Base-by-base conservation (phyloP, 2,888 invertebrate genomes). In the Drosophila robusta region DNA sequence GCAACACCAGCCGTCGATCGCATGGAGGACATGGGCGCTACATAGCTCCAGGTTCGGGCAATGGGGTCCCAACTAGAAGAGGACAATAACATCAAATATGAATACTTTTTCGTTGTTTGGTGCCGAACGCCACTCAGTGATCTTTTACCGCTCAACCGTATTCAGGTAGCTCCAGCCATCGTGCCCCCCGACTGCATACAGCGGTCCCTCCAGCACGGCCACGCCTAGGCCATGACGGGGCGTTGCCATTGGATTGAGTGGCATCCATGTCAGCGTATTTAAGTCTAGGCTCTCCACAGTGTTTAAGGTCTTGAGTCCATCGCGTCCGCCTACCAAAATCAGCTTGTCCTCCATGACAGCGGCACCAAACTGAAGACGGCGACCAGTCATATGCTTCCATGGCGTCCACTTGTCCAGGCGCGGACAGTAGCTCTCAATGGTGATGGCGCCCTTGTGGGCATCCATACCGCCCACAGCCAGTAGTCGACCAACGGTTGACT, bases 151-250 rank as follows among this genome's bases (percentile, higher is more conserved):
- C 93, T 98, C 98, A 0, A 98, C 98, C 0, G 98, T 97, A 91
- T 97, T 98, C 45, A 98, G 93, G 91, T 98, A 98, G 88, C 97
- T 97, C 92, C 92, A 92, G 51, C 91, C 98, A 92, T 98, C 98
- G 90, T 98, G 98, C 0, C 98, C 98, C 1, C 98, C 98, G 3
- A 98, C 97, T 0, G 98, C 98, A 93, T 98, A 98, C 64, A 98
- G 93, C 0, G 98, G 97, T 0, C 94, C 94, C 58, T 95, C 94
- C 49, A 97, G 93, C 34, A 96, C 95, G 2, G 96, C 96, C 26
- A 96, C 96, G 11, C 96, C 96, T 65, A 96, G 92, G 0, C 96
- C 96, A 90, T 96, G 96, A 3, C 98, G 94, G 90, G 97, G 97
- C 9, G 98, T 97, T 86, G 96, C 96, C 98, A 98, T 98, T 0